Conservation (phyloP, 2,797 vertebrate species). For the Acropternis orthonyx region DNA sequence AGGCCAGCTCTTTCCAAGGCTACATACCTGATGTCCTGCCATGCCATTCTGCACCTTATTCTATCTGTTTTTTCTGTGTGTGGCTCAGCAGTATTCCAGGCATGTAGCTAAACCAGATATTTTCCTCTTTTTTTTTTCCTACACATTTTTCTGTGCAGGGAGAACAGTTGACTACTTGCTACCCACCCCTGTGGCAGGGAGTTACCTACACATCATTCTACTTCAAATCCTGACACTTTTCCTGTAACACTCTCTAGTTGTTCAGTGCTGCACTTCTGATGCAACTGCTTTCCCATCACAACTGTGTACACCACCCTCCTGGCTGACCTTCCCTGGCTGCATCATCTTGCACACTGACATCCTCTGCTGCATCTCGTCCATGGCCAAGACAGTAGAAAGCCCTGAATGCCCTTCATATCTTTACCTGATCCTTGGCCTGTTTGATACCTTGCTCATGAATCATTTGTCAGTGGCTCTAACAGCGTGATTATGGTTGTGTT, state of each 20-base stretch:
- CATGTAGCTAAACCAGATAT: background rate
- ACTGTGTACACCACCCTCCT: background rate
- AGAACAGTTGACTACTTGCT: background rate
- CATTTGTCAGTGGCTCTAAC: background rate
- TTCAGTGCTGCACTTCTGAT: background rate
- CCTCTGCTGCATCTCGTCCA: background rate
- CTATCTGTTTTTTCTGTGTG: background rate
- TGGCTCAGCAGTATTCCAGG: background rate
- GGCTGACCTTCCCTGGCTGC: background rate
- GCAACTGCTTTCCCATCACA: background rate
- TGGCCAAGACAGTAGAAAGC: background rate
- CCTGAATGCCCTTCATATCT: background rate
- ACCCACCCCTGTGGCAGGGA: background rate
- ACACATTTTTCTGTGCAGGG: background rate
- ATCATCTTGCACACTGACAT: accelerated
- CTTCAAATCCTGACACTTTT: background rate
- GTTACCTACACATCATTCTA: background rate
- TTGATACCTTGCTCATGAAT: background rate
- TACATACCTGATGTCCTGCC: background rate
- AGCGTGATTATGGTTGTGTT: background rate
- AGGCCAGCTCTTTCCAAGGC: background rate
- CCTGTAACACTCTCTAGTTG: background rate
- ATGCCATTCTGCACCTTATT: background rate
- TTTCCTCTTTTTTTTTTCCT: background rate
- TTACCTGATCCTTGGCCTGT: background rate